Conservation (phyloP, 1,140 invertebrate genomes). For the Drosophila elegans region DNA sequence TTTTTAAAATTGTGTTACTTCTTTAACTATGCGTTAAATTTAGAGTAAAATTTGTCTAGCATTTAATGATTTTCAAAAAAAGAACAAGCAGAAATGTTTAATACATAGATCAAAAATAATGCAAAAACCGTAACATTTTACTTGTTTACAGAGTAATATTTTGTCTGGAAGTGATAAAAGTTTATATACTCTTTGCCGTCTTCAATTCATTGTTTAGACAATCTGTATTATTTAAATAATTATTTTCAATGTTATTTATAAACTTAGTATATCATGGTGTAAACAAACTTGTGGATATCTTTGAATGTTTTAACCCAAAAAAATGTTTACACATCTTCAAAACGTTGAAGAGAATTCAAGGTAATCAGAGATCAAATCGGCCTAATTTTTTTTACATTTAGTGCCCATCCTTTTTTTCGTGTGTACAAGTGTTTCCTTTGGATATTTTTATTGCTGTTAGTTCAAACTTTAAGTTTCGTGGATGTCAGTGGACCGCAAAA, state of each 20-base stretch:
- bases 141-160: no score
- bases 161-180: no score
- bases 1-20: no score
- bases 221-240: background rate
- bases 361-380: slow-evolving; percentile 46
- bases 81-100: no score
- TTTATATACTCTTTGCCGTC: background rate
- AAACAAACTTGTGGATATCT: background rate
- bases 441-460: slow-evolving; percentile 1
- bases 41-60: no score
- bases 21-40: no score
- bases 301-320: background rate
- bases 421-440: slow-evolving; percentile 5
- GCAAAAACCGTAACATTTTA: no score
- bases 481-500: slow-evolving; percentile 34
- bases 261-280: background rate
- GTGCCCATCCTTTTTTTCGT: background rate
- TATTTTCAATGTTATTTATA: background rate
- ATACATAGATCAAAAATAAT: no score
- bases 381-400: slow-evolving; percentile 34
- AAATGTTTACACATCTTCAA: slow-evolving; percentile 19
- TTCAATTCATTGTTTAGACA: background rate
- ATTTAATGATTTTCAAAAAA: no score
- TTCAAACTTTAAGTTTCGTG: slow-evolving; percentile 15
- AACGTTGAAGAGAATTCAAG: slow-evolving; percentile 33